Evolutionary conservation across 2,888 invertebrate genomes (phyloP).

Genomic region (Eilema depressum): DNA sequence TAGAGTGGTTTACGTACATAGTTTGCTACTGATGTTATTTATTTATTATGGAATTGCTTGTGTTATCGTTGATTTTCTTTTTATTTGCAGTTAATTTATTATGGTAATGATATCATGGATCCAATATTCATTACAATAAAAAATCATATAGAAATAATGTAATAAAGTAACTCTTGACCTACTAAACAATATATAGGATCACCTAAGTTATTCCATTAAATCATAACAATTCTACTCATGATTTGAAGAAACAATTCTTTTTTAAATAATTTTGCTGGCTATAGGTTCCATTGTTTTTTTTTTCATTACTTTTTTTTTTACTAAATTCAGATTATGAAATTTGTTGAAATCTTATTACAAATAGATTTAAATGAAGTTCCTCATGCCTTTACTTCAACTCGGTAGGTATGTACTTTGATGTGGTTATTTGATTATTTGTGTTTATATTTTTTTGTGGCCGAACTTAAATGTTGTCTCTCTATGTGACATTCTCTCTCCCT

Average conservation of each 20-base stretch:
- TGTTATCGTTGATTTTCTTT: conserved; percentile 81
- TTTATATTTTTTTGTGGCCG: background rate
- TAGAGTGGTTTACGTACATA: conserved; percentile 73
- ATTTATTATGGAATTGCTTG: conserved; percentile 84
- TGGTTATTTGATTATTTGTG: background rate
- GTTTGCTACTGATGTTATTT: conserved; percentile 84
- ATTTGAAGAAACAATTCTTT: background rate
- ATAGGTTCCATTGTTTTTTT: conserved; percentile 13
- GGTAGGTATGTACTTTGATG: background rate
- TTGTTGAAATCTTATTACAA: background rate
- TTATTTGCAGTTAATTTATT: conserved; percentile 62
- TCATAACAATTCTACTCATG: background rate
- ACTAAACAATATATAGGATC: conserved; percentile 31
- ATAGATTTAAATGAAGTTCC: background rate
- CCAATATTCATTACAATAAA: conserved; percentile 49
- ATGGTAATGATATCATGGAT: conserved; percentile 64
- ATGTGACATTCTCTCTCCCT: background rate
- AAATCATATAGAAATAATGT: conserved; percentile 55
- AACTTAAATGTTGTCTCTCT: background rate
- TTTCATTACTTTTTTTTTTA: background rate
- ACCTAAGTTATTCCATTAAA: background rate
- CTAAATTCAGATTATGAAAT: conserved; percentile 35
- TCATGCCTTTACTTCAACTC: background rate
- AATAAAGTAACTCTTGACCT: conserved; percentile 40
- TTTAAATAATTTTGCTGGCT: background rate